Percentiles rank a stretch among this genome's conserved stretches.
phyloP scores from a whole-genome alignment of 2,797 vertebrate genomes.

The Lepilemur septentrionalis region DNA sequence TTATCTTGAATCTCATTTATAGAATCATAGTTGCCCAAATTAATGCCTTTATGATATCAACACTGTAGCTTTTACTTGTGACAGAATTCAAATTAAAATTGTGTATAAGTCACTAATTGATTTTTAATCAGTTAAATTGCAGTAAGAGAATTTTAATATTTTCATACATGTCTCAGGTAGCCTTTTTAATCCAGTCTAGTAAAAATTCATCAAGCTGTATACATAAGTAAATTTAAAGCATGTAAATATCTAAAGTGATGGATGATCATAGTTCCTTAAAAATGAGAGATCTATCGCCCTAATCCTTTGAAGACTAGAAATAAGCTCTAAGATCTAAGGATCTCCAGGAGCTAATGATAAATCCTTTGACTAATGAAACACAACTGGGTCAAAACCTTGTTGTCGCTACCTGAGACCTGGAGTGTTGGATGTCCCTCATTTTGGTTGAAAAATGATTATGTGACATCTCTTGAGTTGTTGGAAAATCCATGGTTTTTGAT shows the following conservation, averaged over 20 bases:
- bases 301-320: conserved; percentile 47
- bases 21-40: conserved; percentile 48
- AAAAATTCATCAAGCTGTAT: conserved; percentile 49
- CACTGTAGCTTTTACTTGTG: conserved; percentile 48
- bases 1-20: conserved; percentile 53
- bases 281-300: conserved; percentile 20
- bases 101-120: conserved; percentile 22
- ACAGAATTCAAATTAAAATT: conserved; percentile 54
- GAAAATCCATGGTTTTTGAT: conserved; percentile 39
- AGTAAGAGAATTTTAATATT: conserved; percentile 52
- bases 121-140: conserved; percentile 46
- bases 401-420: conserved; percentile 3
- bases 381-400: conserved; percentile 12
- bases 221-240: conserved; percentile 52
- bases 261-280: conserved; percentile 37
- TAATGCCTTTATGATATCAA: conserved; percentile 60
- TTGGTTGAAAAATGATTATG: conserved; percentile 5
- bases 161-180: not conserved
- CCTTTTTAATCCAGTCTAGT: conserved; percentile 48
- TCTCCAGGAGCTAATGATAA: not conserved
- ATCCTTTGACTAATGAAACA: conserved; percentile 53
- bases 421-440: not conserved
- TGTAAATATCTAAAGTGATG: conserved; percentile 22
- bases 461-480: conserved; percentile 27
- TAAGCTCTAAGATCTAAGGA: conserved; percentile 37